Conservation (phyloP, 2,888 invertebrate genomes). For the Chrysotoxum bicinctum region DNA sequence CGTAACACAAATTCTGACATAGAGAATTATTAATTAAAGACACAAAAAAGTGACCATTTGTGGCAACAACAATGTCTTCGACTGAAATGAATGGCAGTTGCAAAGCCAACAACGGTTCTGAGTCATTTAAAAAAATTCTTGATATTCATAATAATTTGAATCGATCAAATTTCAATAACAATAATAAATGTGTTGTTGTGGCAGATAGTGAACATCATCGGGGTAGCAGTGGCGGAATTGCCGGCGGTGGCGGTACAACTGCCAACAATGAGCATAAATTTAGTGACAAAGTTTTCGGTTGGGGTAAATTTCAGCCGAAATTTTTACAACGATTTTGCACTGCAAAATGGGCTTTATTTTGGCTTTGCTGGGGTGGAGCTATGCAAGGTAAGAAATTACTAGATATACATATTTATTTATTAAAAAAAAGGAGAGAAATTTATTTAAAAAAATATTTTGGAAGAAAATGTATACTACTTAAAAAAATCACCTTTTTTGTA, state of each 20-base stretch:
- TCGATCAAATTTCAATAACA: slow-evolving; percentile 75
- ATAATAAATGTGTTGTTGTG: slow-evolving; percentile 74
- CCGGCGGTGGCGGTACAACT: slow-evolving; percentile 3
- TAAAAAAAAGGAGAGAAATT: neutral
- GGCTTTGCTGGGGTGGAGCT: slow-evolving; percentile 90
- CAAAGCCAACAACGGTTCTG: slow-evolving; percentile 18
- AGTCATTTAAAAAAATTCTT: slow-evolving; percentile 59
- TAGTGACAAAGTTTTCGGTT: slow-evolving; percentile 83
- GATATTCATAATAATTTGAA: slow-evolving; percentile 74
- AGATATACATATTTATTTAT: neutral
- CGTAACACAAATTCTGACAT: slow-evolving; percentile 6
- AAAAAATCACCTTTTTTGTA: no score
- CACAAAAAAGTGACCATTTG: slow-evolving; percentile 4
- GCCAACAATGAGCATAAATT: slow-evolving; percentile 43
- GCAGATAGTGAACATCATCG: slow-evolving; percentile 56
- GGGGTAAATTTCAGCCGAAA: slow-evolving; percentile 85
- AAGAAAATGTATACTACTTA: no score
- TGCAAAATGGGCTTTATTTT: slow-evolving; percentile 90
- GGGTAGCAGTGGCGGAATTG: slow-evolving; percentile 22
- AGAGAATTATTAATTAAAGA: neutral
- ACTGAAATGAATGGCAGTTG: slow-evolving; percentile 28
- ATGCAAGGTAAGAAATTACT: slow-evolving; percentile 85
- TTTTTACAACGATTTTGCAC: slow-evolving; percentile 88
- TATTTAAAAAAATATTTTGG: neutral
- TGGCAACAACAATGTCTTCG: slow-evolving; percentile 26